phyloP scores from a whole-genome alignment of 2,888 invertebrate genomes.

The Euspilapteryx auroguttella region DNA sequence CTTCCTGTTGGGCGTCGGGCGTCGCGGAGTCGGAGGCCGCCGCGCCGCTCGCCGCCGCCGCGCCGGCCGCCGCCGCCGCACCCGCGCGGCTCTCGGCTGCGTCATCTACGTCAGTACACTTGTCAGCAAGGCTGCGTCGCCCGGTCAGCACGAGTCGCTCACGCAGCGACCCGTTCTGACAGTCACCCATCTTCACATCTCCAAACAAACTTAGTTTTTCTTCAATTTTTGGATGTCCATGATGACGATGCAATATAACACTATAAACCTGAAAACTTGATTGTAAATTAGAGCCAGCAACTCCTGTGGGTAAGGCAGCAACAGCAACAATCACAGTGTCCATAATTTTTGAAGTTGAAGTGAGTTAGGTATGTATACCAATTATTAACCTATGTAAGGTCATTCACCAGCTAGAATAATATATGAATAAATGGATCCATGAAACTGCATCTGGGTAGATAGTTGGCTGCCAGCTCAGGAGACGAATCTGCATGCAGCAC shows the following conservation, averaged over 20 bases:
- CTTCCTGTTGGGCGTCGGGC: constrained; percentile 31
- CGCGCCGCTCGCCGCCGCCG: constrained; percentile 20
- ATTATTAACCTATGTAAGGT: too few relatives aligned
- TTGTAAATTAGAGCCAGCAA: constrained; percentile 52
- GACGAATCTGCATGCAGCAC: too few relatives aligned
- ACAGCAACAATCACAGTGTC: constrained; percentile 1
- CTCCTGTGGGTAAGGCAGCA: constrained; percentile 17
- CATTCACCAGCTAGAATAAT: too few relatives aligned
- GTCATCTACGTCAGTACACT: constrained; percentile 21
- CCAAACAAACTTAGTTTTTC: too few relatives aligned
- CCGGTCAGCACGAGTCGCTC: neutral
- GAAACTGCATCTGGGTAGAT: too few relatives aligned
- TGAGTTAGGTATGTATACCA: neutral
- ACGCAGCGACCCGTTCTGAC: neutral
- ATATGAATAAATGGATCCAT: too few relatives aligned
- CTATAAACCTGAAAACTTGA: constrained; percentile 52
- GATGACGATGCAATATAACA: constrained; percentile 14
- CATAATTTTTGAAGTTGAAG: neutral
- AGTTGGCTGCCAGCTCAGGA: too few relatives aligned
- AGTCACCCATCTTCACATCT: constrained; percentile 12
- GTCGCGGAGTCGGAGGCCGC: constrained; percentile 22
- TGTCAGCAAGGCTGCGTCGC: constrained; percentile 11
- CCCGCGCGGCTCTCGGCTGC: constrained; percentile 24
- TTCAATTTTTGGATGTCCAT: neutral
- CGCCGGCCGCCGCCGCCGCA: constrained; percentile 21